Base-by-base conservation (phyloP, 2,113 vertebrate species). In the Copsychus sechellarum region DNA sequence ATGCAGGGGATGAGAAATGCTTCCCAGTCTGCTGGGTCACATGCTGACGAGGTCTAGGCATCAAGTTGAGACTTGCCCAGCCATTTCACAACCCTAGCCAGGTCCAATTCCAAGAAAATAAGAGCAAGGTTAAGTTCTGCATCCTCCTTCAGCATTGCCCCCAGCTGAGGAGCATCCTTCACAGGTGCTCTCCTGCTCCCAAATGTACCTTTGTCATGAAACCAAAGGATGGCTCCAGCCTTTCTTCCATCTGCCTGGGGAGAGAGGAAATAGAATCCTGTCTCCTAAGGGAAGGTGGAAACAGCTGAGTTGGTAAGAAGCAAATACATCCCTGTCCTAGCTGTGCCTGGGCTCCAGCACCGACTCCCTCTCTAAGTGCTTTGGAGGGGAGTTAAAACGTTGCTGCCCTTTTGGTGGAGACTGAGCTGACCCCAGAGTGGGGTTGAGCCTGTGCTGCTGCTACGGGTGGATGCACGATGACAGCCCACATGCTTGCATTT, bases 11-110 rank as follows among this genome's bases (percentile, higher is more conserved):
- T 64, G 57, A 54, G 79, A 73, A 36, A 14, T 16, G 10, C 58
- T 83, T 67, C 54, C 64, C 80, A 65, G 26, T 36, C 21, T 76
- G 38, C 31, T 0, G 0, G 12, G 14, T 45, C 1, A 1, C 28
- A 31, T 9, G 26, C 28, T n/a, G 50, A 48, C 28, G 54, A 50
- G 24, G 51, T 42, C 29, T 38, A 28, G 48, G 33, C 26, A 29
- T n/a, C 45, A 73, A 26, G 19, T 0, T 72, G 48, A 80, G 36
- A 43, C 12, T 38, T 43, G 15, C 67, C 31, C 74, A 57, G 47
- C 9, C 24, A 50, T 67, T 82, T 42, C 34, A 43, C 36, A 58
- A 36, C 8, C 38, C 24, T 0, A 1, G 26, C 18, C 33, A 80
- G 48, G 38, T 74, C 29, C 62, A 70, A 4, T 40, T 86, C 50